Percentiles rank a stretch among this genome's conserved stretches.
Conservation (phyloP, 2,113 vertebrate species). For the Nothoprocta perdicaria region DNA sequence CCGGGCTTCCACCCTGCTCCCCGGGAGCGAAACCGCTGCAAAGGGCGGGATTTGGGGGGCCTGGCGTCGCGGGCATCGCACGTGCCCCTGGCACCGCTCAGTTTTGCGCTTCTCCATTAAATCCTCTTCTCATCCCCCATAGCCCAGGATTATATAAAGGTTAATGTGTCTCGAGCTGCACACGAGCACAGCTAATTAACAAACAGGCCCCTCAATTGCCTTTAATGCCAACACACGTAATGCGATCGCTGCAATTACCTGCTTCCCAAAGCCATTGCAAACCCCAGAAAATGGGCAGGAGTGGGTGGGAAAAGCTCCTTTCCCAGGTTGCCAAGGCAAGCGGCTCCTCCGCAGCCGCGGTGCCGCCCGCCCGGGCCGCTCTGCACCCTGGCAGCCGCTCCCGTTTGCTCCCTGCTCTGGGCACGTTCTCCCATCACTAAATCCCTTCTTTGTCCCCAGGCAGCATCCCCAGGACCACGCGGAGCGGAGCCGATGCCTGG, state of each 20-base stretch:
- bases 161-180: slow-evolving; percentile 67
- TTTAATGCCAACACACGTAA: slow-evolving; percentile 58
- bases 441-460: not conserved
- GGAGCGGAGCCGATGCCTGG: too few species aligned
- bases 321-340: too few species aligned
- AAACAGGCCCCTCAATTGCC: slow-evolving; percentile 62
- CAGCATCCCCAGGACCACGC: not conserved
- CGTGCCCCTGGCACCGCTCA: too few species aligned
- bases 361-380: too few species aligned
- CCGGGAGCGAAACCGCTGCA: too few species aligned
- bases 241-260: slow-evolving; percentile 51
- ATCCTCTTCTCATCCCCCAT: slow-evolving; percentile 52
- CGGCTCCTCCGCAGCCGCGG: too few species aligned
- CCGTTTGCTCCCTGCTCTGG: too few species aligned
- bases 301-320: slow-evolving; percentile 40
- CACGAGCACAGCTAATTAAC: slow-evolving; percentile 67
- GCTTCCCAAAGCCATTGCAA: slow-evolving; percentile 56
- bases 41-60: too few species aligned
- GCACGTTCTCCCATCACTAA: not conserved
- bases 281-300: slow-evolving; percentile 48
- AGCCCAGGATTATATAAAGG: slow-evolving; percentile 63
- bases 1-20: too few species aligned
- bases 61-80: too few species aligned
- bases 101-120: too few species aligned
- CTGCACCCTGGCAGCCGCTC: too few species aligned